phyloP scores from a whole-genome alignment of 2,888 invertebrate species.

The Lottia gigantea region DNA sequence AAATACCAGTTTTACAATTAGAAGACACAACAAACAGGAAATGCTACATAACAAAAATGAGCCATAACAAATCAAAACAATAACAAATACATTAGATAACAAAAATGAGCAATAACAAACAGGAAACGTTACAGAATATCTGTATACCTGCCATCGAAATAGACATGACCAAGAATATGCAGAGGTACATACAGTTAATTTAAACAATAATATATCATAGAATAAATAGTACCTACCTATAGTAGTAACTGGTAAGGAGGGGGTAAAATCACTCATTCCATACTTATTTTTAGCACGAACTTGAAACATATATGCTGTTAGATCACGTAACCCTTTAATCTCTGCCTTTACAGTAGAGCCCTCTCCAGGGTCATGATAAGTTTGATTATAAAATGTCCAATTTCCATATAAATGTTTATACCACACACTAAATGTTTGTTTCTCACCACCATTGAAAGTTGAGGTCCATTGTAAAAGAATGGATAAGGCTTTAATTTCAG shows the following conservation, averaged over 20 bases:
- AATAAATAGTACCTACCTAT: not conserved
- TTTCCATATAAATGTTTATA: constrained; percentile 1
- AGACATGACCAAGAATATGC: no score
- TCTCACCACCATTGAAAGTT: not conserved
- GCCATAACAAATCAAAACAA: no score
- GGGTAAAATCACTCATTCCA: not conserved
- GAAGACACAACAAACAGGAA: no score
- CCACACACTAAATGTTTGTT: not conserved
- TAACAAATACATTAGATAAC: no score
- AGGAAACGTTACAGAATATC: no score
- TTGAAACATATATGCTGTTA: not conserved
- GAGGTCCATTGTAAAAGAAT: not conserved
- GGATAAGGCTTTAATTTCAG: not conserved
- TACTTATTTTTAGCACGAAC: not conserved
- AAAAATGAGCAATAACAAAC: no score
- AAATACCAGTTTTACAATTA: no score
- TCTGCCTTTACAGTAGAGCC: not conserved
- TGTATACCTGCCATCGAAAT: no score
- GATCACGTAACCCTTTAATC: not conserved
- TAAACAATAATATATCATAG: no score
- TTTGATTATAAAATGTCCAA: constrained; percentile 3
- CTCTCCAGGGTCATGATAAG: not conserved
- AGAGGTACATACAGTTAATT: no score
- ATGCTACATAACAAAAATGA: no score
- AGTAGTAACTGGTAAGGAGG: not conserved